A percentile compares a stretch with the other conserved stretches of the same genome.
Evolutionary conservation across 2,888 invertebrate genomes (phyloP).

Genomic region (Galeopsomyia nigrocyanea): DNA sequence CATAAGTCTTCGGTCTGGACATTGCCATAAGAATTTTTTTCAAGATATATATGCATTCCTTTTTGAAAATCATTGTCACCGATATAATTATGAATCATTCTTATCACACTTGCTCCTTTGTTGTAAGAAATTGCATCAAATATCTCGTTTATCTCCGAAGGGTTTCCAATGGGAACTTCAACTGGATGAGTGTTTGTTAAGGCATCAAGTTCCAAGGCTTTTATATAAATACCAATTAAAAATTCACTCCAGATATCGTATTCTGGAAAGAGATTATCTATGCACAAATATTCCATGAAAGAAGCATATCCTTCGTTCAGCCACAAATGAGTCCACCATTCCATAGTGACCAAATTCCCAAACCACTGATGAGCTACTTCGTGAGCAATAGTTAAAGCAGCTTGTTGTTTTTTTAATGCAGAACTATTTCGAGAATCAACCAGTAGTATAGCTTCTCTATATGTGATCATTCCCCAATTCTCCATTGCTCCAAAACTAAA

Average conservation of each 20-base stretch:
- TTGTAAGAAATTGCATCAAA: slow-evolving; percentile 98
- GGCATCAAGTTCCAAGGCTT: slow-evolving; percentile 88
- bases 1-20: slow-evolving; percentile 95
- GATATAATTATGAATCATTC: slow-evolving; percentile 94
- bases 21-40: slow-evolving; percentile 87
- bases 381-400: slow-evolving; percentile 91
- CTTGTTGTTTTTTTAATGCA: slow-evolving; percentile 84
- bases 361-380: slow-evolving; percentile 99
- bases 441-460: slow-evolving; percentile 87
- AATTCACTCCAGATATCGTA: slow-evolving; percentile 98
- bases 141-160: slow-evolving; percentile 96
- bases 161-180: slow-evolving; percentile 94
- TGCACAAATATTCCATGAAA: slow-evolving; percentile 95
- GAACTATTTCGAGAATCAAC: slow-evolving; percentile 93
- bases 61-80: slow-evolving; percentile 93
- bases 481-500: slow-evolving; percentile 98
- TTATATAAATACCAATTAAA: slow-evolving; percentile 88
- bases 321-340: slow-evolving; percentile 98
- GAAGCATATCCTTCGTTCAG: slow-evolving; percentile 96
- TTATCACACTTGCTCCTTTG: slow-evolving; percentile 94
- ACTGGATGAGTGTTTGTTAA: slow-evolving; percentile 95
- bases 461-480: slow-evolving; percentile 88
- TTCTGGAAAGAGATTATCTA: slow-evolving; percentile 92
- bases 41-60: slow-evolving; percentile 92
- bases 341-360: slow-evolving; percentile 97